A percentile compares a stretch with the other conserved stretches of the same genome.
phyloP scores from a whole-genome alignment of 92 coral and sea anemone genomes.

The Nematostella vectensis region DNA sequence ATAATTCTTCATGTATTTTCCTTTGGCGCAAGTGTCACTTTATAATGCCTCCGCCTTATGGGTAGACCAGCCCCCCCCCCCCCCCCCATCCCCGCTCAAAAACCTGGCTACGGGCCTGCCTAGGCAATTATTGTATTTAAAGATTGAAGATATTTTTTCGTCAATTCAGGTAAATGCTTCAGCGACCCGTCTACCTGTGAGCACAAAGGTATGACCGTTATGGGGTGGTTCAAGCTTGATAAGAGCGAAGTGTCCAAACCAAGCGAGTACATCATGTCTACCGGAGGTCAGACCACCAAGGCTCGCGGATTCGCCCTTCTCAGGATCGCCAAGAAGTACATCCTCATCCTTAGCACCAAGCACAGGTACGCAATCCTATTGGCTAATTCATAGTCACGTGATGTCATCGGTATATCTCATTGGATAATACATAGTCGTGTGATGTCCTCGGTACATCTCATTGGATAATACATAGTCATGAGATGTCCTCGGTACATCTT shows the following conservation, averaged over 20 bases:
- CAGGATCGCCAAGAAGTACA: slow-evolving; percentile 43
- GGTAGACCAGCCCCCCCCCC: not conserved
- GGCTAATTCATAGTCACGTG: too few relatives aligned
- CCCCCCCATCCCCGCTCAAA: not conserved
- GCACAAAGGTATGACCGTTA: slow-evolving; percentile 60
- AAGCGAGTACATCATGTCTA: slow-evolving; percentile 70
- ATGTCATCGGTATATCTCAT: too few relatives aligned
- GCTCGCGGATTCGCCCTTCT: slow-evolving; percentile 83
- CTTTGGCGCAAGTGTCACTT: not conserved
- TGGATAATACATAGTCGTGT: too few relatives aligned
- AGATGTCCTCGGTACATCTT: too few relatives aligned
- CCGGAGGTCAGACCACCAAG: slow-evolving; percentile 80
- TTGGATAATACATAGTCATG: too few relatives aligned
- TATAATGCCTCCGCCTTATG: not conserved
- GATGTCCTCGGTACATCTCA: too few relatives aligned
- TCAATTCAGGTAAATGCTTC: slow-evolving; percentile 54
- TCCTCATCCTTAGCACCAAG: slow-evolving; percentile 59
- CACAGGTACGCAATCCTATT: too few relatives aligned
- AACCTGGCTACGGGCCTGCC: not conserved
- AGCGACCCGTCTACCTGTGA: slow-evolving; percentile 73
- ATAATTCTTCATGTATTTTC: not conserved
- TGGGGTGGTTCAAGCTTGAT: slow-evolving; percentile 58
- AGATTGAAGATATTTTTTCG: too few relatives aligned
- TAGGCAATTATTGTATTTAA: not conserved
- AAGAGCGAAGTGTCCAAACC: slow-evolving; percentile 28